Base-by-base conservation (phyloP, 2,113 vertebrate species). In the Gadus macrocephalus region DNA sequence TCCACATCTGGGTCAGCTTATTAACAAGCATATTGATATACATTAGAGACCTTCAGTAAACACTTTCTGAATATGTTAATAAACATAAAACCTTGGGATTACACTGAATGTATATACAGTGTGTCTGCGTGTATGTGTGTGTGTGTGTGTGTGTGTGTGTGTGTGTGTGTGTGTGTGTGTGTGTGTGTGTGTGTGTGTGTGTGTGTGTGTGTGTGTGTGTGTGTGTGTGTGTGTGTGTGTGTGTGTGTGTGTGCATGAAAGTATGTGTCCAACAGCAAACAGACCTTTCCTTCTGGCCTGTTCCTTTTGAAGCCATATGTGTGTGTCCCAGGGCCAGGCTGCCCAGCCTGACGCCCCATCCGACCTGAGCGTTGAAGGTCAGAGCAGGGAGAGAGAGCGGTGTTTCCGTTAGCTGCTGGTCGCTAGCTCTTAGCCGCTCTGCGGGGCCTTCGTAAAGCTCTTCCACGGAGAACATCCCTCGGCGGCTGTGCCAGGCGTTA, bases 1-100 rank as follows among this genome's bases (percentile, higher is more conserved):
- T 58, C 72, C 67, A 49, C 42, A 14, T 12, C 42, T 49, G 42
- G 42, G 42, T 49, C 42, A 14, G 9, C 8, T 49, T 49, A 49
- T 49, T 14, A 14, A 14, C 42, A 14, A 49, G 11, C 42, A 49
- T 49, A 49, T 49, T 49, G 42, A 12, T 49, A 49, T 1, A 49
- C 42, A 49, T 9, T 14, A 49, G 42, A 49, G 8, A 49, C 76
- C 72, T 71, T 25, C 31, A 25, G 65, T 83, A 76, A 82, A 70
- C 72, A 71, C 80, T 70, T 67, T 74, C 67, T 78, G 70, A 67
- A 73, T 65, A 68, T 83, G 72, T 82, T 70, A 81, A 77, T 77
- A 70, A 83, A 83, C 12, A 55, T 15, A 12, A 8, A 55, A 76
- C 68, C 38, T 53, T 81, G 76, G 64, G 75, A 80, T 81, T 80